Base-by-base conservation (phyloP, 1,140 invertebrate species). In the Panagrolaimus sp. region DNA sequence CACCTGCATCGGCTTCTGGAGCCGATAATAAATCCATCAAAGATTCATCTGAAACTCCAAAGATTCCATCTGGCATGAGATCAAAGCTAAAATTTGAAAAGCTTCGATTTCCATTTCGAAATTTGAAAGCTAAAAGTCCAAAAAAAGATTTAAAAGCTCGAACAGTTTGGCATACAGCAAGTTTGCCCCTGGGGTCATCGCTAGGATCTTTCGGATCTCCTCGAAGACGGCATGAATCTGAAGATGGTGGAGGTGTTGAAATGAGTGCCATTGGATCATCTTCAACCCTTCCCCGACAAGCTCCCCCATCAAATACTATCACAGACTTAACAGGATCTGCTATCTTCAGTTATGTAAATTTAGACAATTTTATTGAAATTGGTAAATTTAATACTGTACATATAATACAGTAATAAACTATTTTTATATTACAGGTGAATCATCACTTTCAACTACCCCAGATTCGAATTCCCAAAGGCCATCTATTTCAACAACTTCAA, bases 31-130 rank as follows among this genome's bases (percentile, higher is more conserved):
- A 17, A 26, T 26, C 10, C 15, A 4, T n/a, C 52, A 38, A 38
- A 12, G 52, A 58, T 26, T 21, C 17, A 17, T 1, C 52, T 2
- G 28, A 21, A 26, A 21, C 52, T 8, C 14, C n/a, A 8, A 58
- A 21, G 5, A 58, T 21, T 1, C 21, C 14, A 3, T 21, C 52
- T 1, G 17, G 21, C 14, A 21, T 28, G n/a, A 14, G 52, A n/a
- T 21, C 52, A 21, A 58, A 58, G 21, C 28, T 28, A 28, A 58
- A 58, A 58, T 58, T 58, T 12, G 52, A 21, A 10, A 58, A 17
- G 17, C 28, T 58, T 21, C 52, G 52, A 28, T 58, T 28, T 21
- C 52, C 28, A 26, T 58, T 58, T 58, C n/a, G 52, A 28, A 58
- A 58, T 21, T 2, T 26, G 10, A n/a, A 21, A 21, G 0, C 14